A percentile compares a stretch with the other conserved stretches of the same genome.
These are phyloP conservation scores for Scaptomyza parva DNA, from an alignment of 2,888 invertebrate species.

Conservation along the genomic window DNA sequence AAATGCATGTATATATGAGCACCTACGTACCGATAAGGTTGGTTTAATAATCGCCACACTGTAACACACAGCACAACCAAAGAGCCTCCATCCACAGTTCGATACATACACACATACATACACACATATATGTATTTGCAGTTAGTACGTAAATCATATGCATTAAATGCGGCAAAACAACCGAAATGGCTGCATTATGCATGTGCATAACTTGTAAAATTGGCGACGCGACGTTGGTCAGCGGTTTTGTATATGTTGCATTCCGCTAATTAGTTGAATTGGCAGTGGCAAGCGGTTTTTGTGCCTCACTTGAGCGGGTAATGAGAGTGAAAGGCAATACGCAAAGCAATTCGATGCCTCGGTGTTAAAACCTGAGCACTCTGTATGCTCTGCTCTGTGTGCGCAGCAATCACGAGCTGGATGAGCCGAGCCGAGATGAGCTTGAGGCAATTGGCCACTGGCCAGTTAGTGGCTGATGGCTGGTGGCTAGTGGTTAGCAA, in stretches of 20 bases:
- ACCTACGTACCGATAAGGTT: slow-evolving; percentile 72
- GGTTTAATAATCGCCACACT: slow-evolving; percentile 67
- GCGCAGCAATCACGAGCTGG: slow-evolving; percentile 28
- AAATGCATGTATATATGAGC: slow-evolving; percentile 81
- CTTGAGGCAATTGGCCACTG: slow-evolving; percentile 3
- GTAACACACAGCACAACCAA: slow-evolving; percentile 10
- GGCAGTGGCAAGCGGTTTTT: slow-evolving; percentile 43
- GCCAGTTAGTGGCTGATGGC: neutral
- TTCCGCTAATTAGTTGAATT: slow-evolving; percentile 66
- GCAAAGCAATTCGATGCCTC: slow-evolving; percentile 2
- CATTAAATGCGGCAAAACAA: slow-evolving; percentile 46
- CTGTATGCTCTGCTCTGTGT: neutral
- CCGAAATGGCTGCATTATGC: slow-evolving; percentile 67
- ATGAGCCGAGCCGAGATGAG: slow-evolving; percentile 48
- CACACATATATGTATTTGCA: slow-evolving; percentile 4
- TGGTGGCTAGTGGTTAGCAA: slow-evolving; percentile 2
- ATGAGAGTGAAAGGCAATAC: slow-evolving; percentile 70
- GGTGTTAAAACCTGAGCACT: slow-evolving; percentile 38
- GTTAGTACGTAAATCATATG: slow-evolving; percentile 74
- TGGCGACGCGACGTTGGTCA: slow-evolving; percentile 18
- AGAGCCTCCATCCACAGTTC: slow-evolving; percentile 25
- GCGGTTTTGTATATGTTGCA: slow-evolving; percentile 53
- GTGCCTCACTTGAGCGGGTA: slow-evolving; percentile 30
- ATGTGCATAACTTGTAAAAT: slow-evolving; percentile 67
- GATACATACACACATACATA: slow-evolving; percentile 62